phyloP scores from a whole-genome alignment of 2,888 invertebrate species.

The Pomacea canaliculata region DNA sequence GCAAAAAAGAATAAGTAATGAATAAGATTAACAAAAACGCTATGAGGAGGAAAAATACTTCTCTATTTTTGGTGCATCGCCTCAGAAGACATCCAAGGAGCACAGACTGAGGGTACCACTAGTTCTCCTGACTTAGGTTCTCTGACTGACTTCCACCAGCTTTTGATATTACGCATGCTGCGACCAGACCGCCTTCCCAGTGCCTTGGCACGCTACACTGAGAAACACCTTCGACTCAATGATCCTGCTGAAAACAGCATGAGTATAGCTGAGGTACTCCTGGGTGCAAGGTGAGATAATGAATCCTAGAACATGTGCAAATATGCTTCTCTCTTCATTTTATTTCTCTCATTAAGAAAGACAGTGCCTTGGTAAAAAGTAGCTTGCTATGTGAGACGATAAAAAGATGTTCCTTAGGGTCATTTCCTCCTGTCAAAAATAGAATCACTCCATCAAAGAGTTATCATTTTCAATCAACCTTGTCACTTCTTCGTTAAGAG shows the following conservation, averaged over 20 bases:
- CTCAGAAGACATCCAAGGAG: constrained; percentile 25
- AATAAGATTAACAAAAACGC: no score
- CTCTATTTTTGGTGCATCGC: no score
- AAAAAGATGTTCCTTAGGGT: no score
- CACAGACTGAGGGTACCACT: background rate
- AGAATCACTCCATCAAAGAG: no score
- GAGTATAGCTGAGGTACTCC: constrained; percentile 49
- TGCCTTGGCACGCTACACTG: constrained; percentile 61
- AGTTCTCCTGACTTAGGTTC: constrained; percentile 53
- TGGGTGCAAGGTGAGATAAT: constrained; percentile 37
- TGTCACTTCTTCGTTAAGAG: no score
- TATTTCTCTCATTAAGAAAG: background rate
- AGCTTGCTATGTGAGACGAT: no score
- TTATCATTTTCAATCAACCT: no score
- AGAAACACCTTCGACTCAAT: constrained; percentile 54
- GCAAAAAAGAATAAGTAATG: no score
- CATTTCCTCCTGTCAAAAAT: no score
- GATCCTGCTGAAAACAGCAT: constrained; percentile 51
- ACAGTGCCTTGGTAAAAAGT: background rate
- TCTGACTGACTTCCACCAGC: constrained; percentile 64
- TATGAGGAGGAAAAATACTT: no score
- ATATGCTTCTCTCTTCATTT: background rate
- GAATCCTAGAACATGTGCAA: background rate
- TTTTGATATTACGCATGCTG: constrained; percentile 66
- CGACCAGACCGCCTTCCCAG: constrained; percentile 66